Evolutionary conservation across 35 echinoderm and acorn worm genomes (phyloP).

Genomic region (Lytechinus pictus): DNA sequence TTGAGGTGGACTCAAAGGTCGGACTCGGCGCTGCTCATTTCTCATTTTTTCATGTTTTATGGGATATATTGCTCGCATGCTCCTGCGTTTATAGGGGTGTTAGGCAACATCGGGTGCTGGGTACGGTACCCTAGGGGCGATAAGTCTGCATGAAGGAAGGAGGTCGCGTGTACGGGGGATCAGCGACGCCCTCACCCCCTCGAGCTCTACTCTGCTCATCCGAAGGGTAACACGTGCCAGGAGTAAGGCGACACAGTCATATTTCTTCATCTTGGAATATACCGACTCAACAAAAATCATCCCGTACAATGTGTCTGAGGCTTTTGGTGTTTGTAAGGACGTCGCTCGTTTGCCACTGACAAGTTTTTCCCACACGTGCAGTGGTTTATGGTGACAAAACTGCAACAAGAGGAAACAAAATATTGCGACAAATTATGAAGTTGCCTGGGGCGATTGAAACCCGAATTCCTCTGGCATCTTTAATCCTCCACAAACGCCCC

Average conservation of each 20-base stretch:
- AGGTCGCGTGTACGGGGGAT: constrained; percentile 33
- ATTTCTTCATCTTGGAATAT: neutral
- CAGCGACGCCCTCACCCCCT: constrained; percentile 16
- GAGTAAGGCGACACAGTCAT: constrained; percentile 34
- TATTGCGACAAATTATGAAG: neutral
- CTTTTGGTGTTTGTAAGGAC: neutral
- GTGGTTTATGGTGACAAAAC: constrained; percentile 24
- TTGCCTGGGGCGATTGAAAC: neutral
- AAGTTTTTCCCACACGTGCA: constrained; percentile 23
- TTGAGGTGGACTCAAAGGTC: constrained; percentile 7
- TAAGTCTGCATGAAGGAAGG: neutral
- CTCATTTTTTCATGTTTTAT: neutral
- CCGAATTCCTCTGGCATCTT: neutral
- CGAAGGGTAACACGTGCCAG: constrained; percentile 19
- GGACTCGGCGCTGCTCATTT: neutral
- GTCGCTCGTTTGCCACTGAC: neutral
- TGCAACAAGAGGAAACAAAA: neutral
- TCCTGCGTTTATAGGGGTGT: neutral
- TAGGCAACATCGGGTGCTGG: neutral
- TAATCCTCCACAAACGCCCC: neutral
- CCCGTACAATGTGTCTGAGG: neutral
- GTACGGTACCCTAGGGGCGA: neutral
- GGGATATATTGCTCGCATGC: neutral
- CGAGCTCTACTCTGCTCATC: neutral
- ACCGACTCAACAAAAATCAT: constrained; percentile 16